Conservation (phyloP, 2,113 vertebrate genomes). For the Eptesicus fuscus region DNA sequence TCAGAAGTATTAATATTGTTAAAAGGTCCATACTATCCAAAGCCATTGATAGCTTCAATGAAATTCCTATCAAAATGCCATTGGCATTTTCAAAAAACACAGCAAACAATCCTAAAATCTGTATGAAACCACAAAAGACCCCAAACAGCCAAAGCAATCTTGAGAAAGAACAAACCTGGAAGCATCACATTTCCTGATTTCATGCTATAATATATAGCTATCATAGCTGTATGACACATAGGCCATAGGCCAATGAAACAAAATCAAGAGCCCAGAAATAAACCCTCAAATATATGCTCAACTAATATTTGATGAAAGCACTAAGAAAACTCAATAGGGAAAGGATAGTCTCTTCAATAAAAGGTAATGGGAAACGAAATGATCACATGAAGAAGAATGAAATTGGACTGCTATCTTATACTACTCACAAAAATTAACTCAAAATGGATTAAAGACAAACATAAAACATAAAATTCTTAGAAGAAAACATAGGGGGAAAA, state of each 20-base stretch:
- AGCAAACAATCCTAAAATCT: background rate
- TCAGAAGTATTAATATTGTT: background rate
- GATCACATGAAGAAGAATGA: background rate
- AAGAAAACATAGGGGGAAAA: background rate
- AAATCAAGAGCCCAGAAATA: background rate
- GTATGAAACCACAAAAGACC: background rate
- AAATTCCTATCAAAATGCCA: background rate
- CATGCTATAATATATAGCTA: background rate
- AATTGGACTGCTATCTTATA: background rate
- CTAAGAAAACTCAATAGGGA: background rate
- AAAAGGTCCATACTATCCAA: background rate
- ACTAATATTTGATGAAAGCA: background rate
- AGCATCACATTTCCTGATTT: background rate
- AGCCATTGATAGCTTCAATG: background rate
- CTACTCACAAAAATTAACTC: background rate
- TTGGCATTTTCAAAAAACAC: background rate
- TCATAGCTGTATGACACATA: background rate
- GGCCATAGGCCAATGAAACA: background rate
- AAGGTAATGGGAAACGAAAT: background rate
- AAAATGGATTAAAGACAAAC: background rate
- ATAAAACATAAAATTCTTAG: background rate
- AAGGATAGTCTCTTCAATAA: background rate
- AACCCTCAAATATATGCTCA: background rate
- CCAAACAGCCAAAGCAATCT: background rate
- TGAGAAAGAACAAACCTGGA: background rate